phyloP scores from a whole-genome alignment of 2,888 invertebrate genomes.

The Craniophora ligustri region DNA sequence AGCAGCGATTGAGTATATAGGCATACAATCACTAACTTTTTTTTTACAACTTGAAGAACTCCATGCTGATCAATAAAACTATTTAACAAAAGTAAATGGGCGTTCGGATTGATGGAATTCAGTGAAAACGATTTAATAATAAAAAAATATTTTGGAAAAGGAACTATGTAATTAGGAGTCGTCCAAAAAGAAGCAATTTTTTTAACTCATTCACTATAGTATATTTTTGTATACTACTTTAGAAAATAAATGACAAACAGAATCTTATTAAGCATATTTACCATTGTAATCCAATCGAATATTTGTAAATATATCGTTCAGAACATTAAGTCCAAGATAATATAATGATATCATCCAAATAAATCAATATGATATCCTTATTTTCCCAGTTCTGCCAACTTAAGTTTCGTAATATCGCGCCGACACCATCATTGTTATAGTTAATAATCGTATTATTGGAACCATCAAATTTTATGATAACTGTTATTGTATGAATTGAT shows the following conservation, averaged over 20 bases:
- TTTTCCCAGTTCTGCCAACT: slow-evolving; percentile 31
- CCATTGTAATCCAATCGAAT: neutral
- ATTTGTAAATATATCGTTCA: neutral
- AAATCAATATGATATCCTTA: slow-evolving; percentile 41
- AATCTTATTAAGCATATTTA: neutral
- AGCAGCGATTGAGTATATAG: too few species aligned
- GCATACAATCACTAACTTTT: too few species aligned
- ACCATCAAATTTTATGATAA: slow-evolving; percentile 50
- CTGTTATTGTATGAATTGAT: slow-evolving; percentile 46
- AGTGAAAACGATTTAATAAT: too few species aligned
- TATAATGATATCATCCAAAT: slow-evolving; percentile 17
- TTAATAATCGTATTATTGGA: slow-evolving; percentile 55
- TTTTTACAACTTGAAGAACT: too few species aligned
- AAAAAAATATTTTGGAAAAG: too few species aligned
- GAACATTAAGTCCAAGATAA: slow-evolving; percentile 15
- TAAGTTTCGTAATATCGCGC: slow-evolving; percentile 43
- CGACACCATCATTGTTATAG: slow-evolving; percentile 31
- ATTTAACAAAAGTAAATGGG: too few species aligned
- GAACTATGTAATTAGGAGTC: too few species aligned
- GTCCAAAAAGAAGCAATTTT: too few species aligned
- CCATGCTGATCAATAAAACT: too few species aligned
- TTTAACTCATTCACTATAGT: too few species aligned
- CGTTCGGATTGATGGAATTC: too few species aligned
- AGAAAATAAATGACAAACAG: neutral
- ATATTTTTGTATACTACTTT: neutral